Conservation (phyloP, 2,888 invertebrate genomes). For the Eupithecia centaureata region DNA sequence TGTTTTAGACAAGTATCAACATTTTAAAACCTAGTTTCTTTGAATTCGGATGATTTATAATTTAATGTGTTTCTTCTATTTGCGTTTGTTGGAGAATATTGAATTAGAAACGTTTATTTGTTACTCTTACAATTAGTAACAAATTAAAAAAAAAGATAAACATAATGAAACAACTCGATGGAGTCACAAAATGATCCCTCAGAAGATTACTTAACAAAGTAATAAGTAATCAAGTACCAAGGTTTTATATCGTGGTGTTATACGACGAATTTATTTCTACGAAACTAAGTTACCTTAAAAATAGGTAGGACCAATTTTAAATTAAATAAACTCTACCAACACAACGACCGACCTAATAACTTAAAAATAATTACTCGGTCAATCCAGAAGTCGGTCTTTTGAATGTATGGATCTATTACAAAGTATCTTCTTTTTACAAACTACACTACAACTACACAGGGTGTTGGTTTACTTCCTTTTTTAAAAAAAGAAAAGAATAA, state of each 20-base stretch:
- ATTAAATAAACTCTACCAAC: not conserved
- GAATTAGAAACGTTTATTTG: too few relatives aligned
- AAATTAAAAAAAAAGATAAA: too few relatives aligned
- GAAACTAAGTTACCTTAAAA: too few relatives aligned
- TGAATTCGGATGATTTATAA: not conserved
- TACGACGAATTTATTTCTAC: too few relatives aligned
- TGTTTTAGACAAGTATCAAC: slow-evolving; percentile 29
- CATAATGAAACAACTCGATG: too few relatives aligned
- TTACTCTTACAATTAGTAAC: too few relatives aligned
- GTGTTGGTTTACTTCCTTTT: slow-evolving; percentile 40
- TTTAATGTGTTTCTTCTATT: not conserved
- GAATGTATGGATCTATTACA: slow-evolving; percentile 76
- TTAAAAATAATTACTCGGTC: slow-evolving; percentile 24
- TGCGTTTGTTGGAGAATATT: not conserved
- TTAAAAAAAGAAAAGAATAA: too few relatives aligned
- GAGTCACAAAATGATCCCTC: too few relatives aligned
- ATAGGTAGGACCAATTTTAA: too few relatives aligned
- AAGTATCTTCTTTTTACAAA: slow-evolving; percentile 65
- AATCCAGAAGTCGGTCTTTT: slow-evolving; percentile 61
- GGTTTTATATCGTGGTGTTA: not conserved
- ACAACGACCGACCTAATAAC: slow-evolving; percentile 31
- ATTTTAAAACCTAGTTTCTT: slow-evolving; percentile 10
- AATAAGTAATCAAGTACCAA: not conserved
- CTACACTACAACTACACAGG: slow-evolving; percentile 52
- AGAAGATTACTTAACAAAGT: not conserved